Base-by-base conservation (phyloP, 2,113 vertebrate genomes). In the Cynocephalus volans region DNA sequence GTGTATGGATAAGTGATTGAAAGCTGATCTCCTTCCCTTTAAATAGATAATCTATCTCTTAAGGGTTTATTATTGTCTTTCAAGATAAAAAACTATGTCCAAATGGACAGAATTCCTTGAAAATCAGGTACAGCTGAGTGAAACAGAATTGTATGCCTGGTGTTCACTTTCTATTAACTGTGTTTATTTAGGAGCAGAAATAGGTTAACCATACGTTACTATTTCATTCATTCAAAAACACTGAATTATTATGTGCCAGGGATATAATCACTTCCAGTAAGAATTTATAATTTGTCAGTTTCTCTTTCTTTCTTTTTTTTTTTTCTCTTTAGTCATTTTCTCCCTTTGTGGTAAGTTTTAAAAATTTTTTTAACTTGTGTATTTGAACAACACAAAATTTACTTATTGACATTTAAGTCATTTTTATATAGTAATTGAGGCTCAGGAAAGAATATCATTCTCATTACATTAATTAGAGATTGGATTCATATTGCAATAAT, bases 171-270 rank as follows among this genome's bases (percentile, higher is more conserved):
- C 58, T 79, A 58, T 56, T 88, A 54, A 65, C 33, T 6, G 4
- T 94, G 28, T 84, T 82, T 97, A 90, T 96, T 96, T 95, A 70
- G 4, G n/a, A 82, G 18, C 77, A 89, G 52, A 95, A 88, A 58
- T 65, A 93, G 13, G 73, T 83, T 96, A 83, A n/a, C 70, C 33
- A 82, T 79, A 77, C 36, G 58, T 88, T 14, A 80, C 87, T 92
- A 67, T 94, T 84, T 91, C 15, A 56, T 70, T 82, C 50, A 84
- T 86, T 92, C 28, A 76, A n/a, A 91, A 85, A 65, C 6, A 91
- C 69, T 92, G 15, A 90, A 77, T 77, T 90, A 11, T 69, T 89
- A 73, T 14, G 2, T 86, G 58, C 6, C 33, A 84, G 60, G 31
- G n/a, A 6, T 64, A 36, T 70, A 58, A 72, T 73, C 69, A 82